Conservation (phyloP, 2,113 vertebrate genomes). For the Vidua macroura region DNA sequence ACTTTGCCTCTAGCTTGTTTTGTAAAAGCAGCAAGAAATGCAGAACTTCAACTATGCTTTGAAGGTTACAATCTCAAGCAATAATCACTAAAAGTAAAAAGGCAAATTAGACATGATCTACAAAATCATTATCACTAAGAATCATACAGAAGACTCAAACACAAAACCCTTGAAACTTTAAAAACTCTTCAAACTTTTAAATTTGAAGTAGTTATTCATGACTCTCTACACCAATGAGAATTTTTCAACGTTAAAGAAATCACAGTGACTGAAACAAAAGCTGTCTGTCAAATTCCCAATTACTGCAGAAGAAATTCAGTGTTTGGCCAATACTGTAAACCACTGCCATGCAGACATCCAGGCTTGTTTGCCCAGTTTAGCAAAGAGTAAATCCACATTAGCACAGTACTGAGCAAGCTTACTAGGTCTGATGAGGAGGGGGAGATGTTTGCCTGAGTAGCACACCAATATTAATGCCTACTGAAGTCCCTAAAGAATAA, state of each 20-base stretch:
- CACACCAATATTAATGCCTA: background rate
- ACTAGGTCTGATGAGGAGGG: background rate
- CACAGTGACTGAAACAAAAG: conserved; percentile 2
- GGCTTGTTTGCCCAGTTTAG: background rate
- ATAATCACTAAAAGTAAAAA: background rate
- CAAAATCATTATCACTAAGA: background rate
- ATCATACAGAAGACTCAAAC: background rate
- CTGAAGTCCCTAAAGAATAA: background rate
- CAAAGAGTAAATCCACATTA: background rate
- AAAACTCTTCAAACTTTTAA: background rate
- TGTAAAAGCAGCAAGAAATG: conserved; percentile 17
- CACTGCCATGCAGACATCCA: background rate
- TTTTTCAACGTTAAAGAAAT: background rate
- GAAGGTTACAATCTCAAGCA: background rate
- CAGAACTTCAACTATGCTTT: background rate
- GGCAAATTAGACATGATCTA: background rate
- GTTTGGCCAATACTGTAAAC: background rate
- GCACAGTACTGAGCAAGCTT: background rate
- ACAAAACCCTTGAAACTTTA: background rate
- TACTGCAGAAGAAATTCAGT: conserved; percentile 1
- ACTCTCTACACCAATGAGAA: background rate
- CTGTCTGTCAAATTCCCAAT: conserved; percentile 29
- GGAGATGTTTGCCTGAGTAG: background rate
- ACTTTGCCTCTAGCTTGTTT: conserved; percentile 4
- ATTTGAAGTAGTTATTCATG: background rate